Evolutionary conservation across 2,797 vertebrate genomes (phyloP), one percentile per base, ranked within the genome.

Genomic region (Coregonus ussuriensis): DNA sequence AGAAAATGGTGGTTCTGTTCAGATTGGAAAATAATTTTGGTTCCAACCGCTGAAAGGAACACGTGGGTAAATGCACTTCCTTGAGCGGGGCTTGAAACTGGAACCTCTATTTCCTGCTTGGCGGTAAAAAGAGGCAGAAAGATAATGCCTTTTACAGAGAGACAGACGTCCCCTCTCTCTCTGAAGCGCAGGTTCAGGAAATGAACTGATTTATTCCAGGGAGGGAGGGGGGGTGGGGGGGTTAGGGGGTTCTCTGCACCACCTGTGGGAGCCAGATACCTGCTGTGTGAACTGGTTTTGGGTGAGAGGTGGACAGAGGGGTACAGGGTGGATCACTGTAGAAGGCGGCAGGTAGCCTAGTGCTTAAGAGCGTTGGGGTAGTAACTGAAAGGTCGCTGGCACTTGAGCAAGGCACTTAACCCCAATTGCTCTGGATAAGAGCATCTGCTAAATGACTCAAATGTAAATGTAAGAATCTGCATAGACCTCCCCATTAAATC

Each of bases 71-170:
- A 52, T 56, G 31, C 15, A 35, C 29, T 16, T 35, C 16, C 16
- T 33, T 18, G 71, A 72, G 52, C 33, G 71, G 21, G 78, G 75
- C 75, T 59, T 59, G 91, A 91, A 92, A 93, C 87, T 33, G 54
- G 82, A 91, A 80, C 75, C 88, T 79, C 76, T 77, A 72, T 88
- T 91, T 93, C 89, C 91, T 86, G 88, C 88, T 85, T 84, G 74
- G 87, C 80, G 67, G 71, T 80, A 79, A 75, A 86, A 75, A 81
- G 77, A 81, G 87, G 86, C 77, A 18, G 80, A 75, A 67, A 74
- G 82, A 77, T 92, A 89, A 93, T 91, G 87, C 67, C 47, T 92
- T 93, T 92, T 87, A 89, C 92, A 93, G 92, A 88, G 68, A 89
- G 84, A 84, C 85, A 90, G 84, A 86, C 82, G 85, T 87, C 78